phyloP scores from a whole-genome alignment of 1,140 invertebrate genomes.

The Cataglyphis hispanica region DNA sequence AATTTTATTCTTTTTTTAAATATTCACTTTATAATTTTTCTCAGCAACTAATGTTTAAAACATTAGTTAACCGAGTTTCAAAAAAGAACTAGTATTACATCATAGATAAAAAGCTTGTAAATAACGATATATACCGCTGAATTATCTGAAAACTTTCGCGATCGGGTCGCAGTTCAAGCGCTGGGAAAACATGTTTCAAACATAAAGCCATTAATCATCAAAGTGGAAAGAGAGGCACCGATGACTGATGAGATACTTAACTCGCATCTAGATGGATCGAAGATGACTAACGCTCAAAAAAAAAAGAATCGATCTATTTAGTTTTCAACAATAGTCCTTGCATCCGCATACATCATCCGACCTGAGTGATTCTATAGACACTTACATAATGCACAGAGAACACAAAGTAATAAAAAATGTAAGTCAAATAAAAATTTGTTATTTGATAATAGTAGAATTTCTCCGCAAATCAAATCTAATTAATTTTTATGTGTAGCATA shows the following conservation, averaged over 20 bases:
- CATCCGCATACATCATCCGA: conserved; percentile 38
- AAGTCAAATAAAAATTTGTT: conserved; percentile 3
- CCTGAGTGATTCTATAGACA: conserved; percentile 14
- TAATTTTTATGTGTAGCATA: neutral
- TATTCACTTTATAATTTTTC: neutral
- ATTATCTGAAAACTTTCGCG: conserved; percentile 55
- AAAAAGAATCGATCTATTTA: conserved; percentile 43
- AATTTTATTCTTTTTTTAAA: neutral
- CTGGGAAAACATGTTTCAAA: conserved; percentile 45
- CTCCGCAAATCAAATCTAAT: neutral
- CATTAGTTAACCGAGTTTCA: neutral
- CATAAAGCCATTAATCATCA: conserved; percentile 55
- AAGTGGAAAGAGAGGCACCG: conserved; percentile 41
- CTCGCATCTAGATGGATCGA: conserved; percentile 57
- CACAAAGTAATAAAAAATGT: neutral
- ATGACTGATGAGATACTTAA: conserved; percentile 63
- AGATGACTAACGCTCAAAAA: conserved; percentile 53
- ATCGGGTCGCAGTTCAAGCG: conserved; percentile 55
- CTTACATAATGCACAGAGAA: neutral
- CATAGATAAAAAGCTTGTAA: conserved; percentile 3
- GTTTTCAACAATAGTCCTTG: conserved; percentile 24
- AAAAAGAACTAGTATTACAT: neutral
- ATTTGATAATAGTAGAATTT: neutral
- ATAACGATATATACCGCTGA: conserved; percentile 41
- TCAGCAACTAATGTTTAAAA: conserved; percentile 16